Conservation (phyloP, 2,113 vertebrate species). For the Tychaedon coryphoeus region DNA sequence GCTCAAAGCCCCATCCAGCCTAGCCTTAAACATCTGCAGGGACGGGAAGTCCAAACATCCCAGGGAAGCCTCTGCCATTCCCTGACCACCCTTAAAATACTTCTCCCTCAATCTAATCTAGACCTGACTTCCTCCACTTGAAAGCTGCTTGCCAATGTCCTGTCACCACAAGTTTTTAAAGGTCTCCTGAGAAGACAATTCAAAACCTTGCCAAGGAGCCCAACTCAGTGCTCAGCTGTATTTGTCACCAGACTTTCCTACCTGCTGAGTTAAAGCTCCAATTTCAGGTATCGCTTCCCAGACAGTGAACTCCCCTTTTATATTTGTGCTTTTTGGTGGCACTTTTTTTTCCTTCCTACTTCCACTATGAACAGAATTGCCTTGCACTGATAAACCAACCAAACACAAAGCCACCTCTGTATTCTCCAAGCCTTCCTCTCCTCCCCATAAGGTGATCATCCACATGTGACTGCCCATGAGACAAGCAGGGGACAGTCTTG, state of each 20-base stretch:
- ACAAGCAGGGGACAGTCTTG: not conserved
- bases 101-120: not conserved
- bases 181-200: not conserved
- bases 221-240: not conserved
- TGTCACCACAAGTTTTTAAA: not conserved
- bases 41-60: not conserved
- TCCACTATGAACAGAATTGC: not conserved
- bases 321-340: not conserved
- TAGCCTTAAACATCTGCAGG: not conserved
- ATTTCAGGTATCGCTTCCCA: not conserved
- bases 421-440: not conserved
- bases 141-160: not conserved
- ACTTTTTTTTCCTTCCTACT: not conserved
- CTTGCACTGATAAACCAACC: not conserved
- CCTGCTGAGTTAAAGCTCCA: not conserved
- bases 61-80: not conserved
- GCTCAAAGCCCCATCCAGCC: not conserved
- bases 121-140: not conserved
- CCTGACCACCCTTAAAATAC: not conserved
- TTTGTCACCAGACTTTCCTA: not conserved
- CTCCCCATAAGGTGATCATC: accelerated
- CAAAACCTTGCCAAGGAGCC: not conserved
- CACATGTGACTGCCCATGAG: accelerated
- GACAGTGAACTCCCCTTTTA: accelerated
- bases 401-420: not conserved